These are phyloP conservation scores for Drosophila dunni DNA, from an alignment of 1,140 invertebrate species.

Conservation along the genomic window DNA sequence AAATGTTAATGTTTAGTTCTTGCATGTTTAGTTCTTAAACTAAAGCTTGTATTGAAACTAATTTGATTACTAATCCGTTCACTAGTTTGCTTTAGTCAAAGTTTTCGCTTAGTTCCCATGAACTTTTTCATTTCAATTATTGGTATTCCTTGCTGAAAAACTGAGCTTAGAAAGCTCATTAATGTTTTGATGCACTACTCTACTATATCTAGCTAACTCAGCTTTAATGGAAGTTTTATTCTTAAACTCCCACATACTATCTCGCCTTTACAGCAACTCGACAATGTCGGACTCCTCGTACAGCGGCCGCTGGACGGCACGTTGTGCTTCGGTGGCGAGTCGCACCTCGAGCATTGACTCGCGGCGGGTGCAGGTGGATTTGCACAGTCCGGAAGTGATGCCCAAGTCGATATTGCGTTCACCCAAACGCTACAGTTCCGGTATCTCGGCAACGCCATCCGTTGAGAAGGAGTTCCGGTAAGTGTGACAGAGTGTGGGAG, in stretches of 20 bases:
- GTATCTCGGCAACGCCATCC: slow-evolving; percentile 79
- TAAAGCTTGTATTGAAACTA: too few relatives aligned
- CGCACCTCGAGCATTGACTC: slow-evolving; percentile 83
- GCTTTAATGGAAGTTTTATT: not conserved
- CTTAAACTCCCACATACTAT: not conserved
- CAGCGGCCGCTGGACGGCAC: slow-evolving; percentile 80
- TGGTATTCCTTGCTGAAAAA: too few relatives aligned
- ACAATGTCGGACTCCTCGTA: slow-evolving; percentile 83
- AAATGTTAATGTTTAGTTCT: too few relatives aligned
- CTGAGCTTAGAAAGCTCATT: too few relatives aligned
- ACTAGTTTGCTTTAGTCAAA: too few relatives aligned
- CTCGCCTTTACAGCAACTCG: slow-evolving; percentile 62
- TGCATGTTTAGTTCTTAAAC: too few relatives aligned
- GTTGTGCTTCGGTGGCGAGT: slow-evolving; percentile 77
- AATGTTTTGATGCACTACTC: too few relatives aligned
- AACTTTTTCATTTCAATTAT: too few relatives aligned
- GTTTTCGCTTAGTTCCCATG: too few relatives aligned
- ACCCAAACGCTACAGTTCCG: slow-evolving; percentile 77
- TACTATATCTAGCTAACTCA: too few relatives aligned
- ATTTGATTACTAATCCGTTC: too few relatives aligned
- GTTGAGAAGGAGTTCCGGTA: slow-evolving; percentile 81
- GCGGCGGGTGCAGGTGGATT: slow-evolving; percentile 75
- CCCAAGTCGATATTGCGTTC: slow-evolving; percentile 77
- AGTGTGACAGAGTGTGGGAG: not conserved
- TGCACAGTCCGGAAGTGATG: slow-evolving; percentile 80